Evolutionary conservation across 2,888 invertebrate genomes (phyloP).

Genomic region (Luperina nickerlii): DNA sequence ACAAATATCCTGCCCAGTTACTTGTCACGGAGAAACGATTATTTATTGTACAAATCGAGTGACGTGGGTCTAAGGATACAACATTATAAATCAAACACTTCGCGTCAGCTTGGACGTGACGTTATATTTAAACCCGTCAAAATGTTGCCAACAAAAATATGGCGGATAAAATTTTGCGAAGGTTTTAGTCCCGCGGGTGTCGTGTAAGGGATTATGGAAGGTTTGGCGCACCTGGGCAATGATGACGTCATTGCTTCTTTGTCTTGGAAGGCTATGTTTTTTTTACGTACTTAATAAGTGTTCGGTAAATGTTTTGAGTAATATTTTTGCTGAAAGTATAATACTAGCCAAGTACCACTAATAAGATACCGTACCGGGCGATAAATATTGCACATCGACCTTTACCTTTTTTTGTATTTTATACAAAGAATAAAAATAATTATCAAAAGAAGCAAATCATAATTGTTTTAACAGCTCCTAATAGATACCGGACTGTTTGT

Average conservation of each 20-base stretch:
- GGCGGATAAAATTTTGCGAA: conserved; percentile 43
- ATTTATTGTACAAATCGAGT: conserved; percentile 84
- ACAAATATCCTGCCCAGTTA: conserved; percentile 75
- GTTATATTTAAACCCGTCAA: conserved; percentile 62
- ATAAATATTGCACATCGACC: no score
- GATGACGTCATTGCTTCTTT: conserved; percentile 56
- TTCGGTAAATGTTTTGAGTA: neutral
- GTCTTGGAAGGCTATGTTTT: conserved; percentile 4
- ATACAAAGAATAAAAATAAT: no score
- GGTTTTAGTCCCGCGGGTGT: conserved; percentile 57
- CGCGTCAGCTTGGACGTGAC: conserved; percentile 67
- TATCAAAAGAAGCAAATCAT: no score
- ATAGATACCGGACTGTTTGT: no score
- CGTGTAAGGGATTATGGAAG: conserved; percentile 56
- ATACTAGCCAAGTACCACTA: no score
- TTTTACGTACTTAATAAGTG: neutral
- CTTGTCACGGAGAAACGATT: conserved; percentile 78
- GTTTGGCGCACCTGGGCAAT: conserved; percentile 61
- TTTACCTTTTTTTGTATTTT: no score
- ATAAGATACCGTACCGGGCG: no score
- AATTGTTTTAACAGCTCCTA: no score
- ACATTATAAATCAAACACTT: conserved; percentile 79
- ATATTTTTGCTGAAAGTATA: neutral
- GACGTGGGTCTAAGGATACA: conserved; percentile 81
- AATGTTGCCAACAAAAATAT: conserved; percentile 53